A percentile compares a stretch with the other conserved stretches of the same genome.
phyloP scores from a whole-genome alignment of 2,888 invertebrate genomes.

The Melanargia galathea region DNA sequence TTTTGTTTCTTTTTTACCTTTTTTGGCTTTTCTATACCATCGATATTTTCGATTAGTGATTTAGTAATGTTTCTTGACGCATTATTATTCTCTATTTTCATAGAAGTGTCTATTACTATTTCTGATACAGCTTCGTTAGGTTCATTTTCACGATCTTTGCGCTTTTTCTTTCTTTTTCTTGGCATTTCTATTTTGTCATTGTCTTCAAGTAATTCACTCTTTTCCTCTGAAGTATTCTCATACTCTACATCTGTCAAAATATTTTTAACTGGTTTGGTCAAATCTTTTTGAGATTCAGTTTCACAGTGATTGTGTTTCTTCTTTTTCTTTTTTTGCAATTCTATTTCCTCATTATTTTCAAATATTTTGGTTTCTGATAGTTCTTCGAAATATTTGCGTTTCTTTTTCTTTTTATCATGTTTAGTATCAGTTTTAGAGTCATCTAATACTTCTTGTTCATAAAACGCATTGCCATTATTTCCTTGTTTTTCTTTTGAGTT shows the following conservation, averaged over 20 bases:
- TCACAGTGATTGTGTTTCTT: background rate
- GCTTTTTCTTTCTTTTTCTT: conserved; percentile 8
- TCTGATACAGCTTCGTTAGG: background rate
- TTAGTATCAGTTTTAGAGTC: background rate
- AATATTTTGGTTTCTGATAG: background rate
- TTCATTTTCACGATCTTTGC: background rate
- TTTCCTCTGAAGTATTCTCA: background rate
- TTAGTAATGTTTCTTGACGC: background rate
- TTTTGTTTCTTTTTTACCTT: conserved; percentile 3
- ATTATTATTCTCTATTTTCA: background rate
- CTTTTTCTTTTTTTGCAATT: background rate
- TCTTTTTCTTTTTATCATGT: conserved; percentile 3
- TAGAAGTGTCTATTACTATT: background rate
- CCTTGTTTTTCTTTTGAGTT: background rate
- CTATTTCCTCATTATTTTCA: background rate
- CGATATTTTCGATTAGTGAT: background rate
- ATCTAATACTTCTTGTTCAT: background rate
- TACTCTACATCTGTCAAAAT: background rate
- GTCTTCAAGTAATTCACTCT: background rate
- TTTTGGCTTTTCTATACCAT: background rate
- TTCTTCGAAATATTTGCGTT: background rate
- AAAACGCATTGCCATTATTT: background rate
- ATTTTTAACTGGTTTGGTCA: background rate
- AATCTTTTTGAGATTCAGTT: background rate
- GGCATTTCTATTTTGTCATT: background rate